Percentiles rank a stretch among this genome's conserved stretches.
These are phyloP conservation scores for Radopholus similis DNA, from an alignment of 1,140 invertebrate species.

Conservation along the genomic window DNA sequence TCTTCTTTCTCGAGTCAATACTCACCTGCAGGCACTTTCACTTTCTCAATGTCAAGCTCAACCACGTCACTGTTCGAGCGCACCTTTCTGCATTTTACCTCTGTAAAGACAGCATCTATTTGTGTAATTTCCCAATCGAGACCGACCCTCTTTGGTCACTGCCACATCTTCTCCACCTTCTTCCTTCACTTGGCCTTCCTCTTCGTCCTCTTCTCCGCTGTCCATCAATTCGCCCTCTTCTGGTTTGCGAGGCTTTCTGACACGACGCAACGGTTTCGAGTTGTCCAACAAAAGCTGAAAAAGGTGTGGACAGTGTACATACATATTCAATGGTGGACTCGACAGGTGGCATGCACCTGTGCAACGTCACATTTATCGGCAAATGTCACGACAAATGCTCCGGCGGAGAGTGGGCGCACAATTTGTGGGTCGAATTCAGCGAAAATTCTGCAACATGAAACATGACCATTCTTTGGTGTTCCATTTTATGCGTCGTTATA, in stretches of 20 bases:
- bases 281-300: constrained; percentile 34
- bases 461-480: too few species aligned
- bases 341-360: neutral
- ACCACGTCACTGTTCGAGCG: constrained; percentile 22
- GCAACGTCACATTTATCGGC: constrained; percentile 6
- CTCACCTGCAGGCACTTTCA: constrained; percentile 32
- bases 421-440: constrained; percentile 28
- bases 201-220: constrained; percentile 28
- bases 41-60: constrained; percentile 40
- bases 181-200: constrained; percentile 31
- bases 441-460: constrained; percentile 25
- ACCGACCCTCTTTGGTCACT: constrained; percentile 15
- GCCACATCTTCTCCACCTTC: constrained; percentile 32
- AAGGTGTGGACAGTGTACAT: neutral
- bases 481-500: too few species aligned
- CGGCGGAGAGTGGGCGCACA: constrained; percentile 11
- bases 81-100: neutral
- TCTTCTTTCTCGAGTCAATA: too few species aligned
- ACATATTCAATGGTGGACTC: neutral
- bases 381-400: constrained; percentile 15
- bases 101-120: neutral
- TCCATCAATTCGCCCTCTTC: constrained; percentile 36
- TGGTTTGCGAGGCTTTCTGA: constrained; percentile 18
- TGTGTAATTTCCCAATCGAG: neutral
- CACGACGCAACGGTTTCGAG: constrained; percentile 30